Percentiles rank a stretch among this genome's conserved stretches.
Evolutionary conservation across 2,113 vertebrate genomes (phyloP).

Genomic region (Coracopsis vasa): DNA sequence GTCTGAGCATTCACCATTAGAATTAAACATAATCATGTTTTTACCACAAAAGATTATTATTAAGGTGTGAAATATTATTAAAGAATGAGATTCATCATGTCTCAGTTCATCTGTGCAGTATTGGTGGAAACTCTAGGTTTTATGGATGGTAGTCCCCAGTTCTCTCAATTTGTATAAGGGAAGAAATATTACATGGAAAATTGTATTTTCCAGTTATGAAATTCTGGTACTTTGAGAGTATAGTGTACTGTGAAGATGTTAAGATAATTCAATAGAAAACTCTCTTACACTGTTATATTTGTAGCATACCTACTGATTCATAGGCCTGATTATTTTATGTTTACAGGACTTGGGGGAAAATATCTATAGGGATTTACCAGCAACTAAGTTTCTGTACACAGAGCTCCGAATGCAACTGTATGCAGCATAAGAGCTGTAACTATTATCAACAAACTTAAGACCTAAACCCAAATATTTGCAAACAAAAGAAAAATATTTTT

Average conservation of each 20-base stretch:
- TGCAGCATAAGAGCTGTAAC: background rate
- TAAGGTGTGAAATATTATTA: background rate
- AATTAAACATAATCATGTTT: background rate
- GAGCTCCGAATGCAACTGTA: background rate
- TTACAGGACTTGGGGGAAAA: background rate
- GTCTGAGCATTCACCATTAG: background rate
- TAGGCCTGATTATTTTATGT: background rate
- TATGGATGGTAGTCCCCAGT: background rate
- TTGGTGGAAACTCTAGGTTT: background rate
- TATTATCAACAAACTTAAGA: background rate
- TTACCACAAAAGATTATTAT: background rate
- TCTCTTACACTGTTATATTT: background rate
- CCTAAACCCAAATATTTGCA: background rate
- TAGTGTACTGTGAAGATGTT: background rate
- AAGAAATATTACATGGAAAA: background rate
- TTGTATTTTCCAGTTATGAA: background rate
- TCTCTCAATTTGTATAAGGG: background rate
- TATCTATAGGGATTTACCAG: background rate
- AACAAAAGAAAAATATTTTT: background rate
- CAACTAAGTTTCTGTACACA: background rate
- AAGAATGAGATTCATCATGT: background rate
- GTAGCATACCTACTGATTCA: background rate
- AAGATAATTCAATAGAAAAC: background rate
- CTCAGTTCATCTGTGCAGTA: background rate
- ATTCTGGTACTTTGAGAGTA: background rate